Evolutionary conservation across 2,113 vertebrate genomes (phyloP), one percentile per base, ranked within the genome.

Genomic region (chimpanzee (Pan troglodytes)): DNA sequence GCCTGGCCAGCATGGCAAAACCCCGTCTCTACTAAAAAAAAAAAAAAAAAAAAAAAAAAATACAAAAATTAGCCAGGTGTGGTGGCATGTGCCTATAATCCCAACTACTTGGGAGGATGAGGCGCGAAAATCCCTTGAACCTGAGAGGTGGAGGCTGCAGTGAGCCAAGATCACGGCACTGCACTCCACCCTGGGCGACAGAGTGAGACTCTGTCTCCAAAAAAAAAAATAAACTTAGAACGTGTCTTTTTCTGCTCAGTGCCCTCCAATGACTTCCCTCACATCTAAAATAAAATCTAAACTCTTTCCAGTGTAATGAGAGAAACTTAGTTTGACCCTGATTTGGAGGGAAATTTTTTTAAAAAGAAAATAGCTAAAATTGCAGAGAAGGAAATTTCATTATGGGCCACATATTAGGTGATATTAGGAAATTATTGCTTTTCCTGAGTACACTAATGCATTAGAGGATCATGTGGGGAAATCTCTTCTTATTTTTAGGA

Each of bases 211-310:
- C 61, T 64, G 59, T 64, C 59, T 61, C 11, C 25, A 61, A 12
- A 61, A 61, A 64, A 27, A 61, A 25, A 13, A 12, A 64, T 2
- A 64, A 64, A 88, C 38, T 45, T 59, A 76, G 61, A 72, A 61
- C 1, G 3, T n/a, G 40, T 70, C 61, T 61, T 80, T 85, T 95
- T 73, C 75, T 93, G 13, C 18, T 70, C 12, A 13, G 40, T 61
- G 59, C 14, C 20, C 17, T 76, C n/a, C 30, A n/a, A 3, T 55
- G n/a, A 64, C 64, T 85, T 50, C 59, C 23, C 11, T 78, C 52
- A 83, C 27, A 80, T 70, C 75, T 92, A 79, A 73, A 89, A 85
- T 79, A 93, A 92, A 88, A 82, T 94, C 30, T 11, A 88, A 40
- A 92, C 55, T 89, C 45, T 48, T 78, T 59, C 40, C 70, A 79